phyloP scores from a whole-genome alignment of 2,797 vertebrate species.

The Eulemur rubriventer region DNA sequence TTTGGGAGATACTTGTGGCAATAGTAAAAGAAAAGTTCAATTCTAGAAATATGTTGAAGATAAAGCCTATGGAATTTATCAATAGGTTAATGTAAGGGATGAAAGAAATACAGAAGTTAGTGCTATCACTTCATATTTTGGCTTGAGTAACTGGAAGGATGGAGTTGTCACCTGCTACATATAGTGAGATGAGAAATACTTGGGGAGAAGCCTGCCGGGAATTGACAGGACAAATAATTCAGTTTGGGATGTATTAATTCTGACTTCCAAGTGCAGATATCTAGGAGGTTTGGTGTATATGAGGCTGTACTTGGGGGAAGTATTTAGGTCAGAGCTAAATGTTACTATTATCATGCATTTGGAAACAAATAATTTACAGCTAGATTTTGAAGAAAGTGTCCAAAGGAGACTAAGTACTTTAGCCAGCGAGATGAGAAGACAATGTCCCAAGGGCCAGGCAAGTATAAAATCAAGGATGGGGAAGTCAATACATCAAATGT shows the following conservation, averaged over 20 bases:
- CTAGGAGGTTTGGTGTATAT: not conserved
- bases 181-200: not conserved
- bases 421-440: not conserved
- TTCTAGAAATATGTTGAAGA: not conserved
- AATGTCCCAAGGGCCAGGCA: not conserved
- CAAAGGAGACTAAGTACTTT: not conserved
- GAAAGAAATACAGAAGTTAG: not conserved
- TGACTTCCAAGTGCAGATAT: not conserved
- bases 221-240: not conserved
- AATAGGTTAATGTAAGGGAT: not conserved
- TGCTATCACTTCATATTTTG: not conserved
- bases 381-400: not conserved
- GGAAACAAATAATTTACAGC: not conserved
- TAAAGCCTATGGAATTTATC: not conserved
- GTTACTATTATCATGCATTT: not conserved
- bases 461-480: not conserved
- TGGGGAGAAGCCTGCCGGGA: not conserved
- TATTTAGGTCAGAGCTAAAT: not conserved
- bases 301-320: not conserved
- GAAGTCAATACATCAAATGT: not conserved
- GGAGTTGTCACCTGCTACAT: not conserved
- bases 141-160: not conserved
- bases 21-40: not conserved
- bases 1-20: not conserved
- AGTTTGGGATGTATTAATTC: not conserved